Conservation (phyloP, 2,888 invertebrate species). For the Brachypalpus laphriformis region DNA sequence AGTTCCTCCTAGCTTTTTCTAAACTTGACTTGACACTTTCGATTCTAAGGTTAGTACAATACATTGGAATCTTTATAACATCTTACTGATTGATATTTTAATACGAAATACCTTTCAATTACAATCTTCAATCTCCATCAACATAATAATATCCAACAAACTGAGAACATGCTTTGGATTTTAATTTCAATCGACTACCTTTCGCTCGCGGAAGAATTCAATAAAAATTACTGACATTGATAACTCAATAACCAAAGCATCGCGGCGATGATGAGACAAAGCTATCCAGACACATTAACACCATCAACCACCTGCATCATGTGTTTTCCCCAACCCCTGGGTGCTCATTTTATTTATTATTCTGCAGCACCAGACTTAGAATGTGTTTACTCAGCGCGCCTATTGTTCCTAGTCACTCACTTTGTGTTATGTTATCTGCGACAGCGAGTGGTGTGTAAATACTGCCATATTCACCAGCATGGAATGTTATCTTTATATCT, state of each 20-base stretch:
- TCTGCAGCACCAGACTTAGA: constrained; percentile 33
- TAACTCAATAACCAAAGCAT: constrained; percentile 46
- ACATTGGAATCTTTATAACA: background rate
- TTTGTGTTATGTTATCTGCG: constrained; percentile 34
- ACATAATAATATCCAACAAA: background rate
- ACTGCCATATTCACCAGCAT: constrained; percentile 39
- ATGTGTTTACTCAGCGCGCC: constrained; percentile 46
- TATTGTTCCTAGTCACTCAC: constrained; percentile 58
- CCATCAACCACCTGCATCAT: constrained; percentile 40
- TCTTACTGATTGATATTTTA: background rate
- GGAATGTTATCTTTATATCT: constrained; percentile 68
- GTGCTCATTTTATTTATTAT: constrained; percentile 27
- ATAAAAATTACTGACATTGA: constrained; percentile 38
- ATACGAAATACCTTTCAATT: background rate
- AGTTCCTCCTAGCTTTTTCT: no score
- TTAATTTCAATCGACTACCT: background rate
- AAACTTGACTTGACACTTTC: no score
- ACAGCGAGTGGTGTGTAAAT: constrained; percentile 44
- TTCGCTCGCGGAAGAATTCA: constrained; percentile 13
- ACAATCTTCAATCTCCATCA: background rate
- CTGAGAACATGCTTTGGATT: constrained; percentile 1
- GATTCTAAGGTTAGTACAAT: no score
- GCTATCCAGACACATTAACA: constrained; percentile 39
- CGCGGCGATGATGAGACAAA: constrained; percentile 19
- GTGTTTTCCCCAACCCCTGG: constrained; percentile 16